A percentile compares a stretch with the other conserved stretches of the same genome.
phyloP scores from a whole-genome alignment of 2,797 vertebrate species.

The Graptemys geographica region DNA sequence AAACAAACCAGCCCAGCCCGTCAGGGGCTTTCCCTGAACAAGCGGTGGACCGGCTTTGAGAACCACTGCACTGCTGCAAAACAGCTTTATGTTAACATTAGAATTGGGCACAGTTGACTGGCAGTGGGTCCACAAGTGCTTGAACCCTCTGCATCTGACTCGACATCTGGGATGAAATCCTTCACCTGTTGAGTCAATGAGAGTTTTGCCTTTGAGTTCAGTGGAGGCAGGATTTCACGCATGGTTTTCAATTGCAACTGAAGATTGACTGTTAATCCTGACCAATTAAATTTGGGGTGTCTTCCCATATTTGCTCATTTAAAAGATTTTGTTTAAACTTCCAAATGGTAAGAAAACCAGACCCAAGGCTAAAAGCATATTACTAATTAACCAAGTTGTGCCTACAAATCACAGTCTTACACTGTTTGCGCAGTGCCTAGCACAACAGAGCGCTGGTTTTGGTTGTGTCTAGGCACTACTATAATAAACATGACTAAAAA shows the following conservation, averaged over 20 bases:
- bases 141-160: background rate
- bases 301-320: background rate
- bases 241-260: background rate
- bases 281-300: background rate
- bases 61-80: too few relatives aligned
- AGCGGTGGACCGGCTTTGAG: too few relatives aligned
- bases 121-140: background rate
- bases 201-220: background rate
- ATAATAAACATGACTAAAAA: rapidly evolving
- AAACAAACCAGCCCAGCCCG: too few relatives aligned
- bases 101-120: background rate
- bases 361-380: background rate
- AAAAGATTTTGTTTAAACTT: background rate
- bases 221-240: background rate
- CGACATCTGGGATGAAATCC: background rate
- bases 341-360: background rate
- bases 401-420: rapidly evolving
- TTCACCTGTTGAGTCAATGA: background rate
- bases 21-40: too few relatives aligned
- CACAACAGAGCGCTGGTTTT: background rate
- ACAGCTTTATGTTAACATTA: too few relatives aligned
- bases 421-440: rapidly evolving
- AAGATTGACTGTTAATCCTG: background rate
- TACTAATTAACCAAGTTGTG: background rate
- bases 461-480: background rate